These are phyloP conservation scores for Villa cingulata DNA, from an alignment of 2,888 invertebrate genomes.

Conservation along the genomic window DNA sequence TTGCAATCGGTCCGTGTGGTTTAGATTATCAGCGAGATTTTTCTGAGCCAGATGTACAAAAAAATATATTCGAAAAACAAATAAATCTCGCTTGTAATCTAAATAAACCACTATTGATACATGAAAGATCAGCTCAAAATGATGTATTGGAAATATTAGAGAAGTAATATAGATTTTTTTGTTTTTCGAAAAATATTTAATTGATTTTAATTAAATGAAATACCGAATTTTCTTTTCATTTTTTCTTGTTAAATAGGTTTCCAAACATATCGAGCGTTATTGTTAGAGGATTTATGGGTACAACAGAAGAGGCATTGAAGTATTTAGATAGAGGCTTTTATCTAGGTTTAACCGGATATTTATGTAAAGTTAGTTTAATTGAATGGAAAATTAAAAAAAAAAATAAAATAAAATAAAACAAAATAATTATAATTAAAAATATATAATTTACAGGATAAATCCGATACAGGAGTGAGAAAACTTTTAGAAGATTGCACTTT, in stretches of 20 bases:
- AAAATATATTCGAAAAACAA: conserved; percentile 76
- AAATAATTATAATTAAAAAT: not conserved
- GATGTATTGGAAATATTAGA: conserved; percentile 61
- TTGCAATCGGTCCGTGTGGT: conserved; percentile 88
- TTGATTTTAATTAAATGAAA: conserved; percentile 15
- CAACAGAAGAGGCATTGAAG: conserved; percentile 64
- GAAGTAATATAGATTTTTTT: conserved; percentile 19
- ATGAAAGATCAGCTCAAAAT: conserved; percentile 82
- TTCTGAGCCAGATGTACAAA: conserved; percentile 77
- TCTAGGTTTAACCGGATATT: conserved; percentile 62
- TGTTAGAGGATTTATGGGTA: conserved; percentile 85
- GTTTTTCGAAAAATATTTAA: not conserved
- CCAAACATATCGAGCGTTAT: conserved; percentile 60
- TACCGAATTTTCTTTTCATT: conserved; percentile 6
- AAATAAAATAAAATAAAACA: too few species aligned
- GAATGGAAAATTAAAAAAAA: too few species aligned
- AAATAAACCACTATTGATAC: conserved; percentile 76
- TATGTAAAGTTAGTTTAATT: conserved; percentile 26
- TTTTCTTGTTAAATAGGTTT: conserved; percentile 22
- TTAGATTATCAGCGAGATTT: conserved; percentile 90
- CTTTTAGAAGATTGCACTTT: conserved; percentile 65
- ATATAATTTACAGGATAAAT: conserved; percentile 58
- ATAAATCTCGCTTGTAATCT: conserved; percentile 73
- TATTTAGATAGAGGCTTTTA: conserved; percentile 80
- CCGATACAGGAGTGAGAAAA: conserved; percentile 76